Conservation (phyloP, 2,888 invertebrate species). For the Hylaea fasciaria region DNA sequence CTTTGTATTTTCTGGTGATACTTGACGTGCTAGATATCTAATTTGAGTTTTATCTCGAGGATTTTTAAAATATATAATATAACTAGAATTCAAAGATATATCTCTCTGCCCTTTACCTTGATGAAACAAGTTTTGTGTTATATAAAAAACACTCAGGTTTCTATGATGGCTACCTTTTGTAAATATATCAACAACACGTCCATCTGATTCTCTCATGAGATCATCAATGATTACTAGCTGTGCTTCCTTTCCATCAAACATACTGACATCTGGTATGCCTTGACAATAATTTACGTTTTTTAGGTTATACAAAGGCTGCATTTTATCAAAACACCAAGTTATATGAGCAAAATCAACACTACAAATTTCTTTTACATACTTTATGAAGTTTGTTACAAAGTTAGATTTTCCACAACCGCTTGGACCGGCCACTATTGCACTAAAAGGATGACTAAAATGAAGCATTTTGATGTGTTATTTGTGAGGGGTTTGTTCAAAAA, state of each 20-base stretch:
- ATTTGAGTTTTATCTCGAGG: constrained; percentile 47
- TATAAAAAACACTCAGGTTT: constrained; percentile 49
- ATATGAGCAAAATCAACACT: constrained; percentile 13
- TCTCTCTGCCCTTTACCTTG: constrained; percentile 45
- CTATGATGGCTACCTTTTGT: constrained; percentile 36
- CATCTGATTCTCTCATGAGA: constrained; percentile 51
- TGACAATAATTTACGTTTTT: constrained; percentile 41
- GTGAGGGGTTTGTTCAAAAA: neutral
- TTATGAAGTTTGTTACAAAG: constrained; percentile 36
- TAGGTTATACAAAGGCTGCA: constrained; percentile 43
- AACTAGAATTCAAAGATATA: constrained; percentile 42
- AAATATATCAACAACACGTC: constrained; percentile 48
- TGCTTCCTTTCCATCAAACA: constrained; percentile 41
- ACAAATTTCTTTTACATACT: constrained; percentile 27
- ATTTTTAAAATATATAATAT: constrained; percentile 48
- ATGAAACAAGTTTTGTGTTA: constrained; percentile 48
- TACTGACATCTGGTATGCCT: constrained; percentile 46
- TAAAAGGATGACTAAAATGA: constrained; percentile 37
- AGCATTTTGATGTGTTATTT: constrained; percentile 6
- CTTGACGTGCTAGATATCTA: constrained; percentile 41
- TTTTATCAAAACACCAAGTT: constrained; percentile 36
- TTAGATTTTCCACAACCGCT: constrained; percentile 46
- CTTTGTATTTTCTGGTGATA: too few species aligned
- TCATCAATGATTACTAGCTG: constrained; percentile 48
- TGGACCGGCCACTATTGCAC: constrained; percentile 43